These are phyloP conservation scores for Ganaspis brasiliensis DNA, from an alignment of 2,888 invertebrate genomes.

Conservation along the genomic window DNA sequence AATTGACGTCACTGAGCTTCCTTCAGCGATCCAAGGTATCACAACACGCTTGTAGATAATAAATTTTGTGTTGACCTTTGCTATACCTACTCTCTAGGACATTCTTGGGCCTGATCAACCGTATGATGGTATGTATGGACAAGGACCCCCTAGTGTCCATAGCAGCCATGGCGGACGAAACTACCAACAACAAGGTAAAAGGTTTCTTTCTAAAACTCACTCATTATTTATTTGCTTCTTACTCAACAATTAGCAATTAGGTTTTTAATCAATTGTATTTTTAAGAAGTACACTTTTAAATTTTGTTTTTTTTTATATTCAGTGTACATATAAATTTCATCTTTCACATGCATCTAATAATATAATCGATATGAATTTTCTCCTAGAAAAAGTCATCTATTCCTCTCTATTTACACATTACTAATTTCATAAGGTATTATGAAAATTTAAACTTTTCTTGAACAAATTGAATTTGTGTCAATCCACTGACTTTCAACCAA, in stretches of 20 bases:
- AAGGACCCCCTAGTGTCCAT: constrained; percentile 93
- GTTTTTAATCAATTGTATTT: background rate
- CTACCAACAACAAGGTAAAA: constrained; percentile 94
- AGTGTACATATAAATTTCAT: too few relatives aligned
- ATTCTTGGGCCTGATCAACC: constrained; percentile 95
- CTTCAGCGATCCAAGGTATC: constrained; percentile 57
- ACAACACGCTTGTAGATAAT: constrained; percentile 61
- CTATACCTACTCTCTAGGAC: constrained; percentile 85
- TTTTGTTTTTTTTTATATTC: too few relatives aligned
- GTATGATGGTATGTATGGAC: constrained; percentile 96
- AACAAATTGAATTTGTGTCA: too few relatives aligned
- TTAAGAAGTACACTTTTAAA: too few relatives aligned
- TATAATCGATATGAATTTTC: too few relatives aligned
- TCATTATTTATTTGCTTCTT: constrained; percentile 24
- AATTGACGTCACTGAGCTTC: constrained; percentile 41
- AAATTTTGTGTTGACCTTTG: constrained; percentile 78
- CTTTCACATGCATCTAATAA: too few relatives aligned
- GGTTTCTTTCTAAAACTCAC: constrained; percentile 28
- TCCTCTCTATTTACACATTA: too few relatives aligned
- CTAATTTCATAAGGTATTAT: too few relatives aligned
- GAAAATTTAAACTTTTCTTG: too few relatives aligned
- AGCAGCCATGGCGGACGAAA: constrained; percentile 89
- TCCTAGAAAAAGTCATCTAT: too few relatives aligned
- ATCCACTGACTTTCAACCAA: too few relatives aligned
- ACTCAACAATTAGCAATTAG: background rate